Evolutionary conservation across 2,797 vertebrate genomes (phyloP).

Genomic region (Microchirus variegatus): DNA sequence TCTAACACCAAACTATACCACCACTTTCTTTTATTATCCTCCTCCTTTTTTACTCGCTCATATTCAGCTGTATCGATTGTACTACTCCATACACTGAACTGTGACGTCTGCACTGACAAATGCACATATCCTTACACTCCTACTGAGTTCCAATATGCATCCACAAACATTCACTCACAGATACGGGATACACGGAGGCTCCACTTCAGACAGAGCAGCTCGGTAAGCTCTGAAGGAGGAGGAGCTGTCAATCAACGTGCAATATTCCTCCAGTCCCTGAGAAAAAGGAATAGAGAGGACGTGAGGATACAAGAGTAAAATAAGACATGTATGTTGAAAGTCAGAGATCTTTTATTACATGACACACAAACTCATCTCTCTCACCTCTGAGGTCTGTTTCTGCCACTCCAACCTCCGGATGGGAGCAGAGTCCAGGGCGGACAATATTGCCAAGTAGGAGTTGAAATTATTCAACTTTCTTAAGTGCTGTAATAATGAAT

Average conservation of each 20-base stretch:
- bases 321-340: not conserved
- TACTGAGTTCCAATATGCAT: not conserved
- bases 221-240: slow-evolving; percentile 98
- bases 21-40: too few species aligned
- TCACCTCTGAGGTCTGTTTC: slow-evolving; percentile 98
- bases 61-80: too few species aligned
- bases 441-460: slow-evolving; percentile 98
- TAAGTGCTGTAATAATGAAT: slow-evolving; percentile 88
- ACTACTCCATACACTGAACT: too few species aligned
- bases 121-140: too few species aligned
- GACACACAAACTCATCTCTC: slow-evolving; percentile 10
- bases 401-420: slow-evolving; percentile 98
- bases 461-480: slow-evolving; percentile 99
- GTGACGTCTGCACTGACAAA: too few species aligned
- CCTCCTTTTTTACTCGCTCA: too few species aligned
- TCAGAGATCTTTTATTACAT: not conserved
- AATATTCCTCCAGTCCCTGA: slow-evolving; percentile 97
- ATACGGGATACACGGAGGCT: slow-evolving; percentile 97
- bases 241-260: slow-evolving; percentile 97
- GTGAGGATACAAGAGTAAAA: not conserved
- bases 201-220: slow-evolving; percentile 94
- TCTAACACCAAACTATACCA: too few species aligned
- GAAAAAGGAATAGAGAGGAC: not conserved
- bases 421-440: slow-evolving; percentile 96
- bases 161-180: slow-evolving; percentile 83